A percentile compares a stretch with the other conserved stretches of the same genome.
phyloP scores from a whole-genome alignment of 2,797 vertebrate genomes.

The Spinibarbus caldwelli region DNA sequence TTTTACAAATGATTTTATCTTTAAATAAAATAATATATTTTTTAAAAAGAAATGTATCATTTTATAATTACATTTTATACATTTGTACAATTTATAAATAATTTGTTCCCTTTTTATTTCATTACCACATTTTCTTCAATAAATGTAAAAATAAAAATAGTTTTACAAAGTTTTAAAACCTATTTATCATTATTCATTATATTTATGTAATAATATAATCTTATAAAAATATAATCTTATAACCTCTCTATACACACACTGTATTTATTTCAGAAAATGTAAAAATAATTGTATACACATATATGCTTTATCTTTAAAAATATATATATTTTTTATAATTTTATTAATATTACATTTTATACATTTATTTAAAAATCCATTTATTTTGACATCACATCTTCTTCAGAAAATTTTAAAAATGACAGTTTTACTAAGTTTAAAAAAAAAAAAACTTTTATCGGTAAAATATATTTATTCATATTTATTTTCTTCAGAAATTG shows the following conservation, averaged over 20 bases:
- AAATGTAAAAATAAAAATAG: neutral
- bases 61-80: neutral
- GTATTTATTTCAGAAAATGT: neutral
- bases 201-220: no score
- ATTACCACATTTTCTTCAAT: neutral
- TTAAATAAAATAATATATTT: neutral
- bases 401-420: neutral
- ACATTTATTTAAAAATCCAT: neutral
- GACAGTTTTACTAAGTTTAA: no score
- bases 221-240: no score
- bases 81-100: neutral
- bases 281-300: neutral
- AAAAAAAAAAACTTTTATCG: neutral
- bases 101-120: no score
- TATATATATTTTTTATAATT: neutral
- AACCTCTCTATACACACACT: no score
- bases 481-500: no score
- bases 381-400: neutral
- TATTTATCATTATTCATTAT: no score
- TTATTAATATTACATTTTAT: neutral
- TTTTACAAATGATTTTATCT: neutral
- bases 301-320: neutral
- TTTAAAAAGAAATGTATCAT: neutral
- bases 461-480: neutral
- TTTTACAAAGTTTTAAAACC: no score